A percentile compares a stretch with the other conserved stretches of the same genome.
Conservation (phyloP, 1,140 invertebrate genomes). For the Achatina immaculata region DNA sequence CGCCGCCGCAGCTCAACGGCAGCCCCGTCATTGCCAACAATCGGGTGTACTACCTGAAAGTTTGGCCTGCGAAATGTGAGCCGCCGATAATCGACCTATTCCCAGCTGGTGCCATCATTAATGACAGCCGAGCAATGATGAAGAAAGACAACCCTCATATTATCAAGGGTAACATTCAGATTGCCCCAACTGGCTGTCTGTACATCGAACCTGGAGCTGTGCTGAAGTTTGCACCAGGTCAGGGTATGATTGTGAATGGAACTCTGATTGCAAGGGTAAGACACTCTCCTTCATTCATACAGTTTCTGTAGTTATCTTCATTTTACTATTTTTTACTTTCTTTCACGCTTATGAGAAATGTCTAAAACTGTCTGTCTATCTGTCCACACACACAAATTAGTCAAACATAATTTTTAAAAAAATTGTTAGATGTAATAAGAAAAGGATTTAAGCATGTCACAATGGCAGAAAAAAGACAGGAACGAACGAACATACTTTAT, state of each 20-base stretch:
- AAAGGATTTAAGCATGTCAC: too few relatives aligned
- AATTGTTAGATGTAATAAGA: background rate
- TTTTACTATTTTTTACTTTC: background rate
- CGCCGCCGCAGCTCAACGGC: slow-evolving; percentile 53
- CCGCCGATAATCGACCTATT: slow-evolving; percentile 52
- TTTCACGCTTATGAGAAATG: background rate
- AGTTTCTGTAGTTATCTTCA: slow-evolving; percentile 9
- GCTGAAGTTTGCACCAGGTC: slow-evolving; percentile 87
- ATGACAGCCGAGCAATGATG: slow-evolving; percentile 54
- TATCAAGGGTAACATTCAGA: slow-evolving; percentile 61
- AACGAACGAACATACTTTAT: too few relatives aligned
- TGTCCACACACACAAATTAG: background rate
- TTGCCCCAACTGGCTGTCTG: slow-evolving; percentile 71
- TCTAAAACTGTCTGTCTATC: background rate
- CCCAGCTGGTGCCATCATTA: slow-evolving; percentile 50
- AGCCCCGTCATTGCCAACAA: slow-evolving; percentile 57
- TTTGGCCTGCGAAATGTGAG: slow-evolving; percentile 52
- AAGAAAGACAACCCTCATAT: slow-evolving; percentile 55
- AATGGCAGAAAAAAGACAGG: too few relatives aligned
- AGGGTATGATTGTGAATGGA: slow-evolving; percentile 91
- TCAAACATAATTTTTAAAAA: background rate
- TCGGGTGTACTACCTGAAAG: slow-evolving; percentile 55
- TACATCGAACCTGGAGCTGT: slow-evolving; percentile 88
- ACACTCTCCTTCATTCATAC: background rate
- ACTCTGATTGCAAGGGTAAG: slow-evolving; percentile 88